Base-by-base conservation (phyloP, 2,113 vertebrate species). In the Petrocephalus microphthalmus region DNA sequence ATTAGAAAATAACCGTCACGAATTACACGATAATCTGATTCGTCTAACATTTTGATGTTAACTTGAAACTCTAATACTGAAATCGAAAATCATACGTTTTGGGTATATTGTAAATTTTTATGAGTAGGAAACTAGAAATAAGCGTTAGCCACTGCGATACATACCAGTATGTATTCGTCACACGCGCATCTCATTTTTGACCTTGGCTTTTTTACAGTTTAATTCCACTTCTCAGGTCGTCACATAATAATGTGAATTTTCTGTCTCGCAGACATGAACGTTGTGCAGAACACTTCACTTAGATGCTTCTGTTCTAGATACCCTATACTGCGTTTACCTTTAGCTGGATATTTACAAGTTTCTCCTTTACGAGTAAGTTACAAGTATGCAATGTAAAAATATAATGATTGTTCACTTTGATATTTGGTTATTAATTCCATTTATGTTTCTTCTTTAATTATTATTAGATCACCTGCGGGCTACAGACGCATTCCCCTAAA, bases 401-500 rank as follows among this genome's bases (percentile, higher is more conserved):
- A 78, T 19, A 67, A 67, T 19, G 71, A 19, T 7, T 42, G 19
- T 42, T 78, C 71, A 42, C 71, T 42, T 78, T 78, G 71, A 17
- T 78, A 19, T 78, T 42, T 78, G 71, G 71, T 78, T 42, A 17
- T 37, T 78, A 78, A 78, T 78, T 78, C 6, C 3, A 37, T 78
- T 19, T 42, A 37, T 74, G 17, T 78, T 13, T 37, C 19, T 78
- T 78, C n/a, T n/a, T n/a, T n/a, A n/a, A n/a, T n/a, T n/a, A n/a
- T 33, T 42, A 78, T 42, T 42, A 78, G 71, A 78, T 78, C 33
- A 78, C 71, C 71, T 17, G 37, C 29, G 71, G 71, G n/a, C 71
- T 19, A 19, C 37, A 83, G 19, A 7, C 37, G 6, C 93, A 93
- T 87, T 90, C 93, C 49, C 95, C 94, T 51, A 90, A 94, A 94